These are phyloP conservation scores for Aldrovandia affinis DNA, from an alignment of 2,797 vertebrate species.

Conservation along the genomic window DNA sequence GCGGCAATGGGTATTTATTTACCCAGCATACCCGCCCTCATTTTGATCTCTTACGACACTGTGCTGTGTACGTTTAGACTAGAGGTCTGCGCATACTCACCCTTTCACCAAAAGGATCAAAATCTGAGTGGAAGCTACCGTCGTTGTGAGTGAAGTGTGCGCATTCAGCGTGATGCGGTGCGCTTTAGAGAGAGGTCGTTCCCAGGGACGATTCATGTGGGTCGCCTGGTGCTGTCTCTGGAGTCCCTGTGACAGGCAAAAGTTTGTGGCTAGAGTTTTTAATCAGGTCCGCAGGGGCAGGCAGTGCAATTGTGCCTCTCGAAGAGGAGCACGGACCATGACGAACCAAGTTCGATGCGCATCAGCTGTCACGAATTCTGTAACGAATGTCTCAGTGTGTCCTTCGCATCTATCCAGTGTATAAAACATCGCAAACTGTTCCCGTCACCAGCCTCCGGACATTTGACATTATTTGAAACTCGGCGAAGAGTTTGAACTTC, in stretches of 20 bases:
- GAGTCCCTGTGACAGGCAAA: too few relatives aligned
- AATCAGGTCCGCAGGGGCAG: not conserved
- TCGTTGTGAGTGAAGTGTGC: too few relatives aligned
- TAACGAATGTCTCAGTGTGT: not conserved
- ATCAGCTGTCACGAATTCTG: not conserved
- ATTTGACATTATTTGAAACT: not conserved
- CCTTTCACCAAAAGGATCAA: not conserved
- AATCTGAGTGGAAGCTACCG: too few relatives aligned
- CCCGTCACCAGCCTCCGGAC: not conserved
- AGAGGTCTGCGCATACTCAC: not conserved
- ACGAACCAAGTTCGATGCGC: not conserved
- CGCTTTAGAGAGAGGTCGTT: too few relatives aligned
- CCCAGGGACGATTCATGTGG: too few relatives aligned
- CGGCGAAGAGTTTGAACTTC: not conserved
- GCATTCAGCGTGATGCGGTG: too few relatives aligned
- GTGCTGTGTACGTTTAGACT: not conserved
- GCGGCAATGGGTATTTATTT: not conserved
- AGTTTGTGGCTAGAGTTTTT: not conserved
- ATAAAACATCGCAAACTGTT: not conserved
- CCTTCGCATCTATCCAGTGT: not conserved
- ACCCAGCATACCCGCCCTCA: not conserved
- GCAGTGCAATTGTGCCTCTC: not conserved
- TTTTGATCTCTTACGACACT: not conserved
- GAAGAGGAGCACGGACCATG: not conserved
- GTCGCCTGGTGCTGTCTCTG: too few relatives aligned